These are phyloP conservation scores for Danio jaintianensis DNA, from an alignment of 2,797 vertebrate genomes.

Conservation along the genomic window DNA sequence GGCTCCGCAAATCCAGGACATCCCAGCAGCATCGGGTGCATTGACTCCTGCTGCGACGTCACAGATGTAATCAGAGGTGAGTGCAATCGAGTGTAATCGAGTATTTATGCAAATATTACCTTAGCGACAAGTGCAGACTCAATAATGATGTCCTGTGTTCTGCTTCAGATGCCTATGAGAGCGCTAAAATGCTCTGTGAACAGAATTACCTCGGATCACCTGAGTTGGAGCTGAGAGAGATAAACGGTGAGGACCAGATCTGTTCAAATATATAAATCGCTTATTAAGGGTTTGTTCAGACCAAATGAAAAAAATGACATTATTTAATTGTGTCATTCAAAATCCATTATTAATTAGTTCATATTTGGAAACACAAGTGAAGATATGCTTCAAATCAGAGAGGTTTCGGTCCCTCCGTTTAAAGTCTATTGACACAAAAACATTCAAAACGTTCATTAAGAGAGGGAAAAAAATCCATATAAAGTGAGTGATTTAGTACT, in stretches of 20 bases:
- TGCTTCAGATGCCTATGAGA: conserved; percentile 85
- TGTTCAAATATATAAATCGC: too few species aligned
- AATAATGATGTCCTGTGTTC: not conserved
- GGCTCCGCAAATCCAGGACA: conserved; percentile 85
- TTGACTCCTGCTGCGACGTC: conserved; percentile 85
- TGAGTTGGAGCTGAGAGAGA: conserved; percentile 83
- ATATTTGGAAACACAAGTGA: too few species aligned
- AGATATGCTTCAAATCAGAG: too few species aligned
- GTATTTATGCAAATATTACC: not conserved
- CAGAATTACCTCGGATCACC: conserved; percentile 88
- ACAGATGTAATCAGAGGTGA: conserved; percentile 84
- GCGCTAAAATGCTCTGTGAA: conserved; percentile 88
- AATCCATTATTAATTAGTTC: too few species aligned
- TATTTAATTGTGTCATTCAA: too few species aligned
- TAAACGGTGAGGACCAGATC: conserved; percentile 77
- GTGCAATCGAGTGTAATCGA: not conserved
- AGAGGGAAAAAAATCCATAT: too few species aligned
- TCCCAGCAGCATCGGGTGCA: conserved; percentile 87
- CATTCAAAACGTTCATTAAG: too few species aligned
- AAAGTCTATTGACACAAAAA: too few species aligned
- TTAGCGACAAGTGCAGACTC: not conserved
- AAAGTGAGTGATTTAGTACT: too few species aligned
- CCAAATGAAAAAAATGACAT: too few species aligned
- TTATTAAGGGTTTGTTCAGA: too few species aligned
- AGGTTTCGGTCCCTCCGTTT: too few species aligned